These are phyloP conservation scores for Drosophila sproati DNA, from an alignment of 1,140 invertebrate genomes.

Conservation along the genomic window DNA sequence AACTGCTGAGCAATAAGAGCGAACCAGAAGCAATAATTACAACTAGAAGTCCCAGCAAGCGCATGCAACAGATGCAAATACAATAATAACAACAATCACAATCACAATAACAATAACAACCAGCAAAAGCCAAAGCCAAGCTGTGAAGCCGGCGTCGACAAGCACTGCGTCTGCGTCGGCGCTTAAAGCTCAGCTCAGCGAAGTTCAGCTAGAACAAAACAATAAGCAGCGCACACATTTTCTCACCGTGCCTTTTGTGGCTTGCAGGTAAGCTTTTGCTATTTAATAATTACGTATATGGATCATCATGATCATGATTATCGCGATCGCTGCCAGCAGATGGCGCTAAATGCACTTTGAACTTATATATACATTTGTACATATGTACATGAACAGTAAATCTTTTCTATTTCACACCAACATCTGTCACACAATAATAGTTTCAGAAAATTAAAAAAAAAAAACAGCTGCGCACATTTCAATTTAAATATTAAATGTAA, in stretches of 20 bases:
- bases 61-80: slow-evolving; percentile 66
- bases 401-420: too few species aligned
- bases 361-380: too few species aligned
- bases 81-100: slow-evolving; percentile 29
- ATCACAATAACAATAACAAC: background rate
- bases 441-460: too few species aligned
- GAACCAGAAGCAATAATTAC: background rate
- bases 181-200: slow-evolving; percentile 23
- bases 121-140: slow-evolving; percentile 37
- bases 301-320: background rate
- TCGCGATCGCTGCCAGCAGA: background rate
- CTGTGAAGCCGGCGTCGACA: slow-evolving; percentile 27
- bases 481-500: too few species aligned
- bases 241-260: slow-evolving; percentile 11
- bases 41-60: slow-evolving; percentile 20
- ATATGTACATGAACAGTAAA: background rate
- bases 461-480: background rate
- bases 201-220: background rate
- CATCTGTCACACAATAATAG: too few species aligned
- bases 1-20: slow-evolving; percentile 3
- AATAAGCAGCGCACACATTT: background rate
- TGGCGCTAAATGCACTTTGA: slow-evolving; percentile 7
- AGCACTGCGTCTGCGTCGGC: slow-evolving; percentile 20
- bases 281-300: background rate
- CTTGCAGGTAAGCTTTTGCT: slow-evolving; percentile 23